Conservation (phyloP, 2,113 vertebrate species). For the Oryzias celebensis region DNA sequence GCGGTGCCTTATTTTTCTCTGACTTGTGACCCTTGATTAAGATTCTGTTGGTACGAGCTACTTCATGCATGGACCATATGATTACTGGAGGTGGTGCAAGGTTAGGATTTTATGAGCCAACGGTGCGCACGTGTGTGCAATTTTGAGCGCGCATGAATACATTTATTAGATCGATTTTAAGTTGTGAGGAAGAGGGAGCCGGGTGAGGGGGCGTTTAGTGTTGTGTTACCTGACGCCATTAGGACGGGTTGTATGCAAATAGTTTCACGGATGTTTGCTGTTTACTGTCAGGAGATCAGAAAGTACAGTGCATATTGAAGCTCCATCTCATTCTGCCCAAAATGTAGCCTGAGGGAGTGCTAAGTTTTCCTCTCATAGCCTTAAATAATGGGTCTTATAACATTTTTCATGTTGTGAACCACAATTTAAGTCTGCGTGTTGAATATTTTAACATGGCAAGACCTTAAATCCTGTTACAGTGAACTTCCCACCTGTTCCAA, state of each 20-base stretch:
- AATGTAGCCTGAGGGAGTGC: constrained; percentile 40
- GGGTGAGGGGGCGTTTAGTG: constrained; percentile 20
- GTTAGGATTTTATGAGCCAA: constrained; percentile 59
- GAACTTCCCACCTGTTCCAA: constrained; percentile 24
- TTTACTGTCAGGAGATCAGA: constrained; percentile 53
- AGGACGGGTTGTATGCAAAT: constrained; percentile 43
- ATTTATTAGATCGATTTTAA: constrained; percentile 41
- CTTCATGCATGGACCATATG: constrained; percentile 51
- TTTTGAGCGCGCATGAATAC: constrained; percentile 28
- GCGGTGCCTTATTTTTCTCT: constrained; percentile 33
- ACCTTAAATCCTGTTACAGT: constrained; percentile 49
- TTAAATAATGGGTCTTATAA: constrained; percentile 55
- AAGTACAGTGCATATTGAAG: constrained; percentile 27
- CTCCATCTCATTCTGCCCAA: constrained; percentile 26
- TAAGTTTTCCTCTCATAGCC: constrained; percentile 35
- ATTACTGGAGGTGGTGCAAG: constrained; percentile 46
- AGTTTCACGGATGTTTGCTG: constrained; percentile 53
- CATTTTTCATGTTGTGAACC: constrained; percentile 59
- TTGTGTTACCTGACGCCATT: constrained; percentile 43
- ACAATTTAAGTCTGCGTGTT: constrained; percentile 34
- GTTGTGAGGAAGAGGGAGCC: neutral
- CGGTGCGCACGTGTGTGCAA: constrained; percentile 23
- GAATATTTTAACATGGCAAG: constrained; percentile 58
- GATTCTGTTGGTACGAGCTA: constrained; percentile 40
- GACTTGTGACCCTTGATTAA: constrained; percentile 68